Conservation (phyloP, 2,888 invertebrate species). For the Agrotis puta region DNA sequence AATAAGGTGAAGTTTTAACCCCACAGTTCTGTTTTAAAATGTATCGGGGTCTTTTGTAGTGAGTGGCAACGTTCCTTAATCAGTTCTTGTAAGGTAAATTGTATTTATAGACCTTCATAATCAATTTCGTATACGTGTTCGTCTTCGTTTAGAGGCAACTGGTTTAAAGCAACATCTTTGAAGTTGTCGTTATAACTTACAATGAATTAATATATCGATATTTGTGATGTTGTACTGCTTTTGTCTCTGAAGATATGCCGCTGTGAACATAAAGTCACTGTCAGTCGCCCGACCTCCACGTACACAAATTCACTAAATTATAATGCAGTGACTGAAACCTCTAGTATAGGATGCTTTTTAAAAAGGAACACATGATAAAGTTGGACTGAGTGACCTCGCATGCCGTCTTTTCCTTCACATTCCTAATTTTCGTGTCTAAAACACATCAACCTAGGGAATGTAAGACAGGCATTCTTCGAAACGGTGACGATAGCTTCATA, state of each 20-base stretch:
- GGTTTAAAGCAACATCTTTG: slow-evolving; percentile 16
- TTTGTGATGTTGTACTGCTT: slow-evolving; percentile 50
- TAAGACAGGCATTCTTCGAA: slow-evolving; percentile 50
- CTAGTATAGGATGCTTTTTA: slow-evolving; percentile 60
- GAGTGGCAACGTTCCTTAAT: slow-evolving; percentile 56
- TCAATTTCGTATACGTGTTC: slow-evolving; percentile 44
- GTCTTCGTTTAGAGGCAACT: slow-evolving; percentile 34
- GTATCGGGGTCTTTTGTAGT: slow-evolving; percentile 51
- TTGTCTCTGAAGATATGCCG: slow-evolving; percentile 39
- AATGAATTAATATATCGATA: slow-evolving; percentile 29
- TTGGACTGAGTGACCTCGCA: slow-evolving; percentile 53
- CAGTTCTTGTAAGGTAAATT: slow-evolving; percentile 55
- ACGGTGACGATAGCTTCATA: slow-evolving; percentile 48
- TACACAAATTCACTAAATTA: slow-evolving; percentile 57
- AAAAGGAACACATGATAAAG: slow-evolving; percentile 42
- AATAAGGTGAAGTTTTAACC: slow-evolving; percentile 36
- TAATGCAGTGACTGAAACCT: slow-evolving; percentile 63
- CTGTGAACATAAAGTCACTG: slow-evolving; percentile 27
- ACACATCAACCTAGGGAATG: slow-evolving; percentile 47
- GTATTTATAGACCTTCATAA: slow-evolving; percentile 48
- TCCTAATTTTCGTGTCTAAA: slow-evolving; percentile 53
- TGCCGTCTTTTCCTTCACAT: slow-evolving; percentile 57
- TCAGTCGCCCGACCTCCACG: slow-evolving; percentile 55
- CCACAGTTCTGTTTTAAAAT: slow-evolving; percentile 31
- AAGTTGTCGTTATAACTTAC: slow-evolving; percentile 29